Evolutionary conservation across 1,140 invertebrate species (phyloP).

Genomic region (Plectrocnemia conspersa): DNA sequence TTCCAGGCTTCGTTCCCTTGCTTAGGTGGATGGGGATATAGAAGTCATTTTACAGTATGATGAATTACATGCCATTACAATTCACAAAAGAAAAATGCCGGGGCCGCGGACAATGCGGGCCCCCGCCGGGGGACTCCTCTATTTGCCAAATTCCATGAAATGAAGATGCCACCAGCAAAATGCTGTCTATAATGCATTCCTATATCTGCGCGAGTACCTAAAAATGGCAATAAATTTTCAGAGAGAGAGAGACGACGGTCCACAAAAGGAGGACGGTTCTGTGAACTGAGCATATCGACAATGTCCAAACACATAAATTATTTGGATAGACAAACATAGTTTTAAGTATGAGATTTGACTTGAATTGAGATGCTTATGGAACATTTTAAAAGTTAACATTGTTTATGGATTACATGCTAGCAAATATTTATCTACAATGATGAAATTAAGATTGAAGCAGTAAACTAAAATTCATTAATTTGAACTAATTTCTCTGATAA

Average conservation of each 20-base stretch:
- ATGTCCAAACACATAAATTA: too few species aligned
- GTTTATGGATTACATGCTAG: too few species aligned
- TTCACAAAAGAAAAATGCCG: slow-evolving; percentile 33
- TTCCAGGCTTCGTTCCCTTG: neutral
- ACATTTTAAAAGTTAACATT: too few species aligned
- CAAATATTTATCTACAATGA: too few species aligned
- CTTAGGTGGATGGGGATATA: slow-evolving; percentile 13
- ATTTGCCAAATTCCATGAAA: slow-evolving; percentile 35
- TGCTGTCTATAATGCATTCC: slow-evolving; percentile 2
- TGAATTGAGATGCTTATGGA: too few species aligned
- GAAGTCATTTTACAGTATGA: slow-evolving; percentile 30
- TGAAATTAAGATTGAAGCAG: too few species aligned
- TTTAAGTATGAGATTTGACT: too few species aligned
- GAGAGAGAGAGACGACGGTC: neutral
- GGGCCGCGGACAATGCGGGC: slow-evolving; percentile 25
- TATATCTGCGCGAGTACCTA: neutral
- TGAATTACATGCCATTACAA: slow-evolving; percentile 34
- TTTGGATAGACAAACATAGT: too few species aligned
- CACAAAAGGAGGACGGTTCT: neutral
- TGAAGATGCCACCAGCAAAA: slow-evolving; percentile 34
- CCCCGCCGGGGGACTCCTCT: slow-evolving; percentile 16
- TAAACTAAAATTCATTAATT: too few species aligned
- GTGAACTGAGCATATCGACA: neutral
- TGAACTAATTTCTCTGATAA: too few species aligned
- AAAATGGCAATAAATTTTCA: neutral